These are phyloP conservation scores for Conger conger DNA, from an alignment of 2,113 vertebrate species.

Conservation along the genomic window DNA sequence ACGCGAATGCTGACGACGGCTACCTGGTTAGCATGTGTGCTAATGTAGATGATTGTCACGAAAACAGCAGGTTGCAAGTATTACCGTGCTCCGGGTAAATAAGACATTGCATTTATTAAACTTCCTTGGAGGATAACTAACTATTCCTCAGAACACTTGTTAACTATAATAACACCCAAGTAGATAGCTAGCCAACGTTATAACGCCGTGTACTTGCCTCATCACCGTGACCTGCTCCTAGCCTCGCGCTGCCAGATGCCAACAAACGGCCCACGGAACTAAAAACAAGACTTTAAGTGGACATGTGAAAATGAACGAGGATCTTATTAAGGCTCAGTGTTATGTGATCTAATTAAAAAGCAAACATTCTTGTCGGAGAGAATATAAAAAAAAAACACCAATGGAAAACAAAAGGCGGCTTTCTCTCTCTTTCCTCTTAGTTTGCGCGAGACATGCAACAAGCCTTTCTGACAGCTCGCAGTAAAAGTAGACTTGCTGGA, in stretches of 20 bases:
- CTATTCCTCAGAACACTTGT: neutral
- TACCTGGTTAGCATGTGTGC: neutral
- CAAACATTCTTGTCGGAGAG: neutral
- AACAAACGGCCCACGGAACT: conserved; percentile 42
- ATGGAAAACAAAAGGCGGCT: conserved; percentile 3
- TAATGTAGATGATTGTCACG: neutral
- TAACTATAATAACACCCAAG: neutral
- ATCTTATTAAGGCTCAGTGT: conserved; percentile 16
- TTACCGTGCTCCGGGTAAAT: neutral
- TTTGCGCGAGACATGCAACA: conserved; percentile 65
- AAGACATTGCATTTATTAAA: neutral
- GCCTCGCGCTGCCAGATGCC: conserved; percentile 47
- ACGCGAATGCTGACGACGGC: neutral
- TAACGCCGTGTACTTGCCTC: conserved; percentile 66
- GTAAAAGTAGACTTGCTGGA: conserved; percentile 43
- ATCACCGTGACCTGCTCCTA: conserved; percentile 55
- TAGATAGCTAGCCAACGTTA: conserved; percentile 33
- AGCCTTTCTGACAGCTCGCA: conserved; percentile 75
- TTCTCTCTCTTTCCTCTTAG: conserved; percentile 48
- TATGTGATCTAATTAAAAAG: neutral
- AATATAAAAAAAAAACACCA: conserved; percentile 14
- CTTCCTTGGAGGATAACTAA: neutral
- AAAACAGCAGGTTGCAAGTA: neutral
- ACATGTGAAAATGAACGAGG: conserved; percentile 11
- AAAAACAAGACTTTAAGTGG: conserved; percentile 51